Evolutionary conservation across 2,888 invertebrate species (phyloP).

Genomic region (Himalopsyche anomala): DNA sequence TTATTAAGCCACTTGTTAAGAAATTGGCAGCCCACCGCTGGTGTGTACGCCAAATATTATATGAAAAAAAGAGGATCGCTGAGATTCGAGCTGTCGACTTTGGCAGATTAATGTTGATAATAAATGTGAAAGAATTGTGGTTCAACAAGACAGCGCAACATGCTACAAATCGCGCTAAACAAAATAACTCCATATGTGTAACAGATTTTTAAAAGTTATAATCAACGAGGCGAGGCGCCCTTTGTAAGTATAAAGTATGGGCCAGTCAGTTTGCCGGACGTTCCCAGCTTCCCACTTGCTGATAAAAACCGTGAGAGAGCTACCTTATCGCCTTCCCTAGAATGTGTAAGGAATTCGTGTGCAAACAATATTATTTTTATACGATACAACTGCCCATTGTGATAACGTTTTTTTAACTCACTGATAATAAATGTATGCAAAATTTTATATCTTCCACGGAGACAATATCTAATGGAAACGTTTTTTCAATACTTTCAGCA

Average conservation of each 20-base stretch:
- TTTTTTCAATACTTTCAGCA: too few species aligned
- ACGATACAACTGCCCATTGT: neutral
- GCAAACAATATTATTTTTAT: neutral
- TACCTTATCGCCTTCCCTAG: constrained; percentile 30
- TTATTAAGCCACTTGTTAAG: too few species aligned
- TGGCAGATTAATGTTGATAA: too few species aligned
- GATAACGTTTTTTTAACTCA: neutral
- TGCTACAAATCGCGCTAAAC: too few species aligned
- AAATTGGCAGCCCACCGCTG: too few species aligned
- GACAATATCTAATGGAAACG: neutral
- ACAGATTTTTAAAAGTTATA: neutral
- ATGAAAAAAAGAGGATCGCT: too few species aligned
- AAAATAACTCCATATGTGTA: too few species aligned
- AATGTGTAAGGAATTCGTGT: constrained; percentile 16
- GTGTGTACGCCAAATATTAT: too few species aligned
- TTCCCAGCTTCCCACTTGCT: constrained; percentile 26
- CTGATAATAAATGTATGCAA: neutral
- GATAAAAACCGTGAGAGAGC: constrained; percentile 34
- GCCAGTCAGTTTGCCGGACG: constrained; percentile 31
- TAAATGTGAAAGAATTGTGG: too few species aligned
- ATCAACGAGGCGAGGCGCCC: constrained; percentile 1
- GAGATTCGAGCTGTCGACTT: too few species aligned
- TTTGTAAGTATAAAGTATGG: neutral
- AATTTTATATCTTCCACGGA: neutral
- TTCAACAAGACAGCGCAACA: too few species aligned